Conservation (phyloP, 2,888 invertebrate genomes). For the Tuberolachnus salignus region DNA sequence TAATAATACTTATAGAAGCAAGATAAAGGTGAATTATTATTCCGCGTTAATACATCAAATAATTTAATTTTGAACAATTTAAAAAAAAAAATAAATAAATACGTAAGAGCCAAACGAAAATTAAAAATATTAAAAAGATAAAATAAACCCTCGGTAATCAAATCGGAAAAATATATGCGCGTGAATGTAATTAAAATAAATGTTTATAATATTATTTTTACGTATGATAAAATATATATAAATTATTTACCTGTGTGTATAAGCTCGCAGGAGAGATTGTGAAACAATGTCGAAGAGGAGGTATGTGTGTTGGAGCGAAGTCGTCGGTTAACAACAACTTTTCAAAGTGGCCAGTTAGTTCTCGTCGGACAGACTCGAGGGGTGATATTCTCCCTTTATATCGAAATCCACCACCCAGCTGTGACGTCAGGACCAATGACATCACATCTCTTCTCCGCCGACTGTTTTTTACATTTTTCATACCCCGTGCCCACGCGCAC, state of each 20-base stretch:
- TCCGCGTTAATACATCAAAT: no score
- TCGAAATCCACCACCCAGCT: constrained; percentile 32
- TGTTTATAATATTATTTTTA: no score
- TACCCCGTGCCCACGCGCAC: constrained; percentile 14
- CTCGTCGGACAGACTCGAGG: constrained; percentile 52
- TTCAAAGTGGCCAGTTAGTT: constrained; percentile 53
- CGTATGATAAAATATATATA: neutral
- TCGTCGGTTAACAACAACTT: constrained; percentile 55
- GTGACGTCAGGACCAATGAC: constrained; percentile 55
- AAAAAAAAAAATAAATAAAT: no score
- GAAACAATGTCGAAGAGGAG: constrained; percentile 23
- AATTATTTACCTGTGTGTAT: constrained; percentile 40
- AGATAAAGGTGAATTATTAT: no score
- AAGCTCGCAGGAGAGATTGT: neutral
- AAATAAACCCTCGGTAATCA: neutral
- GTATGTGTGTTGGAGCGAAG: constrained; percentile 34
- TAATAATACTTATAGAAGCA: no score
- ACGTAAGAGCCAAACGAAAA: no score
- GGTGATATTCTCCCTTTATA: constrained; percentile 46
- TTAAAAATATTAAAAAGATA: neutral
- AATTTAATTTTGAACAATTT: no score
- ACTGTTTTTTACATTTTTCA: constrained; percentile 38
- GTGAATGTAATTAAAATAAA: no score
- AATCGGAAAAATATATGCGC: no score
- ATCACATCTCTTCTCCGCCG: constrained; percentile 28